These are phyloP conservation scores for Morpho helenor DNA, from an alignment of 2,888 invertebrate species.

Conservation along the genomic window DNA sequence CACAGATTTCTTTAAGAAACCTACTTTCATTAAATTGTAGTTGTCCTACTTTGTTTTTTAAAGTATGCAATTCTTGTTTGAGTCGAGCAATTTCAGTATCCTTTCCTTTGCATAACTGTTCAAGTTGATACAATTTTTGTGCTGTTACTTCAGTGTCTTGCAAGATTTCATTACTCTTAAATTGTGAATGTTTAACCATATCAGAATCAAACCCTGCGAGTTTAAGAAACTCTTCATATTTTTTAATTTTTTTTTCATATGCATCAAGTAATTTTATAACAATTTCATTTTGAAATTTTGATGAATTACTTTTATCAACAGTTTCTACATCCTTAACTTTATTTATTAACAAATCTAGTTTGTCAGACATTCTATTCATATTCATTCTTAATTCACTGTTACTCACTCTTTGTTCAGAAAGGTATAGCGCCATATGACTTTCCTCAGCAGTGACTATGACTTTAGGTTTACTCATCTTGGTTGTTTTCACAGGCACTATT, in stretches of 20 bases:
- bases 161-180: slow-evolving; percentile 14
- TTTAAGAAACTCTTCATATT: slow-evolving; percentile 54
- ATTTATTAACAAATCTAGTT: slow-evolving; percentile 51
- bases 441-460: slow-evolving; percentile 29
- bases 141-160: slow-evolving; percentile 26
- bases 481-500: slow-evolving; percentile 40
- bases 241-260: slow-evolving; percentile 65
- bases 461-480: slow-evolving; percentile 33
- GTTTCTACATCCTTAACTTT: slow-evolving; percentile 42
- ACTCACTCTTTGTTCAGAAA: slow-evolving; percentile 61
- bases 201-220: slow-evolving; percentile 35
- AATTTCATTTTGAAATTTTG: slow-evolving; percentile 46
- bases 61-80: slow-evolving; percentile 36
- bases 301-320: slow-evolving; percentile 29
- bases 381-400: slow-evolving; percentile 67
- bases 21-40: slow-evolving; percentile 23
- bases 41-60: slow-evolving; percentile 29
- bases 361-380: slow-evolving; percentile 57
- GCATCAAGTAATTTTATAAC: slow-evolving; percentile 55
- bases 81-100: slow-evolving; percentile 38
- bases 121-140: slow-evolving; percentile 14
- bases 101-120: slow-evolving; percentile 38
- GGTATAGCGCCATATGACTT: slow-evolving; percentile 46
- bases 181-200: slow-evolving; percentile 15
- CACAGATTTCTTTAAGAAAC: slow-evolving; percentile 34